Evolutionary conservation across 2,888 invertebrate genomes (phyloP).

Genomic region (Buathra laborator): DNA sequence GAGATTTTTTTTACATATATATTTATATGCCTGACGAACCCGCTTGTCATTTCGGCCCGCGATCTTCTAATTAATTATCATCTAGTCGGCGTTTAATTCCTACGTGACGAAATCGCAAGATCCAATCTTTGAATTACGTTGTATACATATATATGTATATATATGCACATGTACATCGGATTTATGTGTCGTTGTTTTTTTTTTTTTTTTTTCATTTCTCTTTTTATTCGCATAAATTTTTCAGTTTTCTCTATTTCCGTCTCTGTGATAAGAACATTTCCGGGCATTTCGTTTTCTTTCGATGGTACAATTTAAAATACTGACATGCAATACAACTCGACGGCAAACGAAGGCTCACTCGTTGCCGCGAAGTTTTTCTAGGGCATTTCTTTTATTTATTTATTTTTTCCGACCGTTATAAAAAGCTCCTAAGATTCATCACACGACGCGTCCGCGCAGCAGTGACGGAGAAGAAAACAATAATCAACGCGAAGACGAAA

Average conservation of each 20-base stretch:
- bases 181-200: slow-evolving; percentile 40
- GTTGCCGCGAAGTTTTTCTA: slow-evolving; percentile 4
- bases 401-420: slow-evolving; percentile 60
- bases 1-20: slow-evolving; percentile 10
- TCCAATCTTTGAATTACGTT: not conserved
- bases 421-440: slow-evolving; percentile 57
- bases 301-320: slow-evolving; percentile 60
- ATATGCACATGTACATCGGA: not conserved
- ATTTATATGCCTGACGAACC: slow-evolving; percentile 35
- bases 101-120: slow-evolving; percentile 39
- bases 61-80: slow-evolving; percentile 25
- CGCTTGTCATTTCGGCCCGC: slow-evolving; percentile 25
- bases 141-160: not conserved
- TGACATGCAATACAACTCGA: slow-evolving; percentile 56
- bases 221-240: slow-evolving; percentile 13
- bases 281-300: slow-evolving; percentile 18
- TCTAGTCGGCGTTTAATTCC: slow-evolving; percentile 42
- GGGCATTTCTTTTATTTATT: slow-evolving; percentile 15
- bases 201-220: not conserved
- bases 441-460: slow-evolving; percentile 25
- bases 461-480: slow-evolving; percentile 39
- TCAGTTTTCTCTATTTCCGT: slow-evolving; percentile 9
- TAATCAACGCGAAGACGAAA: slow-evolving; percentile 3
- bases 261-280: slow-evolving; percentile 19
- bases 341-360: slow-evolving; percentile 31